These are phyloP conservation scores for Tricholauxania praeusta DNA, from an alignment of 2,888 invertebrate species.

Conservation along the genomic window DNA sequence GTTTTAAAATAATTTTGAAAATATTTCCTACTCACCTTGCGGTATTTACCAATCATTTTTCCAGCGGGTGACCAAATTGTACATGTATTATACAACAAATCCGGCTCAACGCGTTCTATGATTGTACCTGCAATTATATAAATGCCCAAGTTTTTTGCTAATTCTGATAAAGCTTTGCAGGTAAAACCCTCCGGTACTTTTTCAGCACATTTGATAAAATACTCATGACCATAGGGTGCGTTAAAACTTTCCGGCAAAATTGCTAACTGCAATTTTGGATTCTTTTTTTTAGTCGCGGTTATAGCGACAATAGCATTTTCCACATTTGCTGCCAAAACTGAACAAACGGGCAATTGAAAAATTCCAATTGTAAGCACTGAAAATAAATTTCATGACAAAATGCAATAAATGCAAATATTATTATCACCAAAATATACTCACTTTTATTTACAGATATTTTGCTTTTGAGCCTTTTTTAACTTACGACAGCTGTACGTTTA, in stretches of 20 bases:
- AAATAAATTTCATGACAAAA: neutral
- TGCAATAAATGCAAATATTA: no score
- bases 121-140: slow-evolving; percentile 91
- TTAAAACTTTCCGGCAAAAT: slow-evolving; percentile 92
- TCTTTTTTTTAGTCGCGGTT: slow-evolving; percentile 52
- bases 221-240: slow-evolving; percentile 87
- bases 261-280: slow-evolving; percentile 69
- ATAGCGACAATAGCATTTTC: slow-evolving; percentile 54
- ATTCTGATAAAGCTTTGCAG: slow-evolving; percentile 75
- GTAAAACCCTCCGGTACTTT: slow-evolving; percentile 86
- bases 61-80: slow-evolving; percentile 87
- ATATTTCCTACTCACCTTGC: slow-evolving; percentile 75
- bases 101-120: slow-evolving; percentile 79
- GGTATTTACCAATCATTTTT: slow-evolving; percentile 80
- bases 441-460: no score
- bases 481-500: no score
- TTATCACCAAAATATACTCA: no score
- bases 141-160: slow-evolving; percentile 81
- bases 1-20: neutral
- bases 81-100: slow-evolving; percentile 86
- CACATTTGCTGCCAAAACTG: slow-evolving; percentile 54
- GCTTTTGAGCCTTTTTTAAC: no score
- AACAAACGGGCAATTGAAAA: slow-evolving; percentile 57
- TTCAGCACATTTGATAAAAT: slow-evolving; percentile 89
- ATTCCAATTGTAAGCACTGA: slow-evolving; percentile 57